phyloP scores from a whole-genome alignment of 2,888 invertebrate species.

The Leptinotarsa tumamoca region DNA sequence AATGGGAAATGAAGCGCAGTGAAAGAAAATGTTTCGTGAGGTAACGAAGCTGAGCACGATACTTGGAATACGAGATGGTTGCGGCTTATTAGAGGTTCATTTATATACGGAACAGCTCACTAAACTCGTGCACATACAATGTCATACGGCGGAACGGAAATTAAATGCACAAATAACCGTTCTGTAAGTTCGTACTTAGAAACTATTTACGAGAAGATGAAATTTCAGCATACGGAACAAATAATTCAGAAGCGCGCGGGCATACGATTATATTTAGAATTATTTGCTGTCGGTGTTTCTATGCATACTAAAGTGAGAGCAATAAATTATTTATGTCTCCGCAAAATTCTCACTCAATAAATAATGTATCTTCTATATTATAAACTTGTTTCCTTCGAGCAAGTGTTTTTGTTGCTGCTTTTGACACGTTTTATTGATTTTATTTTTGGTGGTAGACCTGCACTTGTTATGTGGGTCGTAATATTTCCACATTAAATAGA shows the following conservation, averaged over 20 bases:
- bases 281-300: slow-evolving; percentile 49
- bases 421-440: slow-evolving; percentile 20
- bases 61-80: slow-evolving; percentile 2
- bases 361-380: slow-evolving; percentile 23
- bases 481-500: background rate
- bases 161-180: slow-evolving; percentile 58
- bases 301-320: slow-evolving; percentile 51
- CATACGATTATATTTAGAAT: slow-evolving; percentile 53
- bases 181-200: slow-evolving; percentile 52
- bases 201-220: slow-evolving; percentile 55
- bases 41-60: slow-evolving; percentile 1
- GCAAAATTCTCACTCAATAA: slow-evolving; percentile 26
- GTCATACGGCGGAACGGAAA: slow-evolving; percentile 56
- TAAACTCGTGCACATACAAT: slow-evolving; percentile 51
- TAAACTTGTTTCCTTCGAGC: slow-evolving; percentile 14
- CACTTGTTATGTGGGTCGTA: background rate
- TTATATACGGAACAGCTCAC: slow-evolving; percentile 58
- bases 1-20: background rate
- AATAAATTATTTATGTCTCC: slow-evolving; percentile 47
- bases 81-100: slow-evolving; percentile 48
- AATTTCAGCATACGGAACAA: slow-evolving; percentile 54
- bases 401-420: slow-evolving; percentile 19
- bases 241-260: slow-evolving; percentile 53
- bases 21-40: slow-evolving; percentile 1
- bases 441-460: slow-evolving; percentile 1